Evolutionary conservation across 2,888 invertebrate species (phyloP), one percentile per base, ranked within the genome.

Genomic region (Coleophora deauratella): DNA sequence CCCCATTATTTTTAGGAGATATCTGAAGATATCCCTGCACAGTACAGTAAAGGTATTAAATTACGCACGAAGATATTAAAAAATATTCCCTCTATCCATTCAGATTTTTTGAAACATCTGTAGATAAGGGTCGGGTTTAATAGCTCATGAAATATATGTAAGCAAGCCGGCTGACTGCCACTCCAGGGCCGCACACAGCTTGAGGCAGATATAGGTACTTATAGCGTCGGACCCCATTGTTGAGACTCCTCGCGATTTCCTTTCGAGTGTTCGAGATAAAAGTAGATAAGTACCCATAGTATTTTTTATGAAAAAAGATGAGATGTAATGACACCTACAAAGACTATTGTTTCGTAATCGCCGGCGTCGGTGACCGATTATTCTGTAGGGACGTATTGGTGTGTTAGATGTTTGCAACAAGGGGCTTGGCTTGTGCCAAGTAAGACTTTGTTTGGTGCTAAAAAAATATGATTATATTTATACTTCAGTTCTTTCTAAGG

Each of bases 121-220:
- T 62, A 51, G 43, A 56, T 57, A 60, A 69, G 79, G 79, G 78
- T 70, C 63, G 74, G 59, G 76, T 74, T 78, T 80, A 85, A 85
- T 82, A 77, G 76, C 82, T 78, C 84, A 81, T 85, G 84, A 85
- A 85, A 85, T 84, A 72, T 84, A 82, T 81, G 82, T 81, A 84
- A 82, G 76, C 72, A 72, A 70, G 70, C 57, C 62, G 66, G 59
- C 66, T 61, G 67, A 64, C 73, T 67, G 67, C 63, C 65, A 63
- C 75, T 79, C 66, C 58, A 70, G 44, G 46, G 54, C 58, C 63
- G 66, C 6, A 21, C 21, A 61, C 66, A 62, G 61, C 31, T 31
- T 66, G 64, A 67, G 70, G 21, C 21, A 21, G 21, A 21, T 21
- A 21, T 66, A 65, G 54, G 50, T 61, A 63, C 55, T 58, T 57